These are phyloP conservation scores for Oncopeltus fasciatus DNA, from an alignment of 1,140 invertebrate genomes.

Conservation along the genomic window DNA sequence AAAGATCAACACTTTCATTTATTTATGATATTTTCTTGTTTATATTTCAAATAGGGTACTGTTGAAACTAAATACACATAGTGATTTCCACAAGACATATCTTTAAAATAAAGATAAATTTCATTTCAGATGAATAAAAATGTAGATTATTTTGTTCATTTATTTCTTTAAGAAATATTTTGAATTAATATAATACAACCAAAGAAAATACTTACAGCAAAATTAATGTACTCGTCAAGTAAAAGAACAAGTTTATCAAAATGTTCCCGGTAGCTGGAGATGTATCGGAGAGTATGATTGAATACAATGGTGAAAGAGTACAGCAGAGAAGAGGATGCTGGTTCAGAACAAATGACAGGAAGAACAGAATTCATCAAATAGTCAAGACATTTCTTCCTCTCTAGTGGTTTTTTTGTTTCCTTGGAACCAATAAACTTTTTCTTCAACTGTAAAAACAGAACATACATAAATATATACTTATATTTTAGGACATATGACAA, in stretches of 20 bases:
- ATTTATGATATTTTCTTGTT: no score
- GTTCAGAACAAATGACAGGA: background rate
- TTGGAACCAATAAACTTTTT: background rate
- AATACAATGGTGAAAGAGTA: background rate
- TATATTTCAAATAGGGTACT: no score
- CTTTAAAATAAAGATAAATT: no score
- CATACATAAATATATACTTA: background rate
- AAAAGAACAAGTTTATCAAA: background rate
- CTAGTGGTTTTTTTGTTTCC: background rate
- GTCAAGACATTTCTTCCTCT: background rate
- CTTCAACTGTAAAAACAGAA: constrained; percentile 2
- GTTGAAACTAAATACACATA: no score
- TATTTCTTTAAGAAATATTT: no score
- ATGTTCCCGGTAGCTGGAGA: background rate
- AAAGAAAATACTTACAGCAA: background rate
- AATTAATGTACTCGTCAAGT: background rate
- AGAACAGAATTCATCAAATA: background rate
- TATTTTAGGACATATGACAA: background rate
- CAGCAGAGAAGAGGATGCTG: background rate
- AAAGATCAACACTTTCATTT: no score
- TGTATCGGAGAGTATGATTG: background rate
- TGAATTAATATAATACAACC: no score
- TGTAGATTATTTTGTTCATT: no score
- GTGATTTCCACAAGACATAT: no score
- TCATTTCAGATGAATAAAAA: no score